A percentile compares a stretch with the other conserved stretches of the same genome.
phyloP scores from a whole-genome alignment of 2,888 invertebrate genomes.

The Aromia moschata region DNA sequence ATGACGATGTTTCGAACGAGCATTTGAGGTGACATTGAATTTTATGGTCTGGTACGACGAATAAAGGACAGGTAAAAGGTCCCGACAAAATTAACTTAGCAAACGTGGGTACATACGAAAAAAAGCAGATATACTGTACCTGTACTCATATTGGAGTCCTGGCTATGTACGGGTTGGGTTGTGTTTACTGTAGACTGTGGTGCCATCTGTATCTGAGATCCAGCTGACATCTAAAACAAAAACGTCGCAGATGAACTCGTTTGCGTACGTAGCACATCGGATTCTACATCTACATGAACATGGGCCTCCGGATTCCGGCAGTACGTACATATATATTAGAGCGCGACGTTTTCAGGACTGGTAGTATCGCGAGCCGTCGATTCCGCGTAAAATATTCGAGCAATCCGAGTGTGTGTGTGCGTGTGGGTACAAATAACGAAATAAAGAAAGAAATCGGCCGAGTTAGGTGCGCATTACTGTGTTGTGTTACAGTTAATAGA shows the following conservation, averaged over 20 bases:
- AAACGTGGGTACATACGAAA: conserved; percentile 7
- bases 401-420: conserved; percentile 20
- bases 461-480: conserved; percentile 15
- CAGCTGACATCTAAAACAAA: conserved; percentile 90
- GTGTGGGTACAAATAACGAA: no score
- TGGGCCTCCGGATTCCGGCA: conserved; percentile 18
- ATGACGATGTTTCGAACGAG: no score
- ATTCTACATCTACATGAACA: conserved; percentile 21
- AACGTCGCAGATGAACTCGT: conserved; percentile 25
- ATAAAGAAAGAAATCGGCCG: conserved; percentile 28
- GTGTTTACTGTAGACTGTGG: conserved; percentile 90
- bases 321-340: no score
- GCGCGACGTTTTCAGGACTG: conserved; percentile 54
- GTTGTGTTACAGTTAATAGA: conserved; percentile 19
- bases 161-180: conserved; percentile 86
- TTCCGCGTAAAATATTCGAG: conserved; percentile 26
- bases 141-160: conserved; percentile 98
- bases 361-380: conserved; percentile 42
- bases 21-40: no score
- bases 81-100: no score
- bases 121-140: conserved; percentile 66
- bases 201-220: conserved; percentile 97
- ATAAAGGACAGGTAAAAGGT: no score
- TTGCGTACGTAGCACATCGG: conserved; percentile 2
- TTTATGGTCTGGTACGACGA: no score